A percentile compares a stretch with the other conserved stretches of the same genome.
These are phyloP conservation scores for Rambutsinella grinnellia DNA, from an alignment of 2,888 invertebrate genomes.

Conservation along the genomic window DNA sequence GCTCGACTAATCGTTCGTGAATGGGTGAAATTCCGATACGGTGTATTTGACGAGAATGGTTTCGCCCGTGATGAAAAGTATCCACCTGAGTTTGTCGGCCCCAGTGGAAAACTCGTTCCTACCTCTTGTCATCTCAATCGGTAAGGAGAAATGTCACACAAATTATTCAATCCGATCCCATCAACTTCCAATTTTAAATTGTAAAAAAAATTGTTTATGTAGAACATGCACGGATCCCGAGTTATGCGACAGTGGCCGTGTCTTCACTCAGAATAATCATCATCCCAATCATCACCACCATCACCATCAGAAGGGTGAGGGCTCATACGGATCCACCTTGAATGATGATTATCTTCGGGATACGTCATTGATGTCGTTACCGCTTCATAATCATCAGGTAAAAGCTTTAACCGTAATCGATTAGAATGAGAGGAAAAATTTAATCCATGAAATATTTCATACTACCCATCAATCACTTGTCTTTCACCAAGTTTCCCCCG, in stretches of 20 bases:
- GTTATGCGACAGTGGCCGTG: conserved; percentile 50
- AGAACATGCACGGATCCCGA: conserved; percentile 56
- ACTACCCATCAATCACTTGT: conserved; percentile 32
- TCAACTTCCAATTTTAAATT: not conserved
- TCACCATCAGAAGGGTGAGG: conserved; percentile 30
- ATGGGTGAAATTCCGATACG: conserved; percentile 70
- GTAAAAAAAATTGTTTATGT: not conserved
- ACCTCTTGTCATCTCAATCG: conserved; percentile 66
- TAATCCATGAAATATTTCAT: not conserved
- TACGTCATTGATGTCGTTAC: conserved; percentile 59
- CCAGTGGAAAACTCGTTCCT: conserved; percentile 62
- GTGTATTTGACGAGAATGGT: conserved; percentile 70
- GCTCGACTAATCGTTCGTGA: conserved; percentile 67
- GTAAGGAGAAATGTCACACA: conserved; percentile 43
- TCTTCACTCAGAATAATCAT: conserved; percentile 11
- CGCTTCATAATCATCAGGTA: conserved; percentile 43
- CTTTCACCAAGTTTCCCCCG: not conserved
- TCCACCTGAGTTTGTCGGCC: conserved; percentile 66
- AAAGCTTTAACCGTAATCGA: not conserved
- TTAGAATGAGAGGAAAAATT: not conserved
- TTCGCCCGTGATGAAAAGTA: conserved; percentile 67
- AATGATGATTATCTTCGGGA: conserved; percentile 21
- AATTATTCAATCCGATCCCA: not conserved
- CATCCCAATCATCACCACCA: conserved; percentile 48
- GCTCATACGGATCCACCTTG: not conserved